phyloP scores from a whole-genome alignment of 1,140 invertebrate genomes.

The Geopemphigus sp. region DNA sequence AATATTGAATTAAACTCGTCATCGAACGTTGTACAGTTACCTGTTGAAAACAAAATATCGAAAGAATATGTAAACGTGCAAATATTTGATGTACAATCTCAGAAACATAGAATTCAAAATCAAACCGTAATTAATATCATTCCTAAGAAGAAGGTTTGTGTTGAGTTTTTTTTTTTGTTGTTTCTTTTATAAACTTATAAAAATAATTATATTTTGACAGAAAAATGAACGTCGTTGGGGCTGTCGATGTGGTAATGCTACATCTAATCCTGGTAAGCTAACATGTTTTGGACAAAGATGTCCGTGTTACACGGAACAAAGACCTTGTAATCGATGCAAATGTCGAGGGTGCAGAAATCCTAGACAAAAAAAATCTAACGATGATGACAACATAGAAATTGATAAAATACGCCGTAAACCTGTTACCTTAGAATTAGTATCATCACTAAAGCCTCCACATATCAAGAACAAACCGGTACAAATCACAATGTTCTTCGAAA shows the following conservation, averaged over 20 bases:
- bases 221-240: constrained; percentile 60
- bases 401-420: constrained; percentile 26
- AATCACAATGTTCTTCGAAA: background rate
- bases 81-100: background rate
- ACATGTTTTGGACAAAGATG: constrained; percentile 91
- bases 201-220: constrained; percentile 3
- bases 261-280: constrained; percentile 79
- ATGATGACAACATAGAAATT: background rate
- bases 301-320: constrained; percentile 86
- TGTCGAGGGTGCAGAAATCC: constrained; percentile 90
- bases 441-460: constrained; percentile 14
- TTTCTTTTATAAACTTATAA: background rate
- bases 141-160: constrained; percentile 24
- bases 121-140: background rate
- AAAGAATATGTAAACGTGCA: background rate
- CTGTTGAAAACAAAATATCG: background rate
- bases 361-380: background rate
- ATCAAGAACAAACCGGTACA: background rate
- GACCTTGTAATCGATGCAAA: constrained; percentile 81
- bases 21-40: constrained; percentile 3
- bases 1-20: background rate
- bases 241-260: constrained; percentile 88
- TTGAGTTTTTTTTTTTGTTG: background rate
- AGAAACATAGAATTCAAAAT: constrained; percentile 5
- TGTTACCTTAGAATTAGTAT: constrained; percentile 29